These are phyloP conservation scores for Anneissia japonica DNA, from an alignment of 35 echinoderm and acorn worm genomes.

Conservation along the genomic window DNA sequence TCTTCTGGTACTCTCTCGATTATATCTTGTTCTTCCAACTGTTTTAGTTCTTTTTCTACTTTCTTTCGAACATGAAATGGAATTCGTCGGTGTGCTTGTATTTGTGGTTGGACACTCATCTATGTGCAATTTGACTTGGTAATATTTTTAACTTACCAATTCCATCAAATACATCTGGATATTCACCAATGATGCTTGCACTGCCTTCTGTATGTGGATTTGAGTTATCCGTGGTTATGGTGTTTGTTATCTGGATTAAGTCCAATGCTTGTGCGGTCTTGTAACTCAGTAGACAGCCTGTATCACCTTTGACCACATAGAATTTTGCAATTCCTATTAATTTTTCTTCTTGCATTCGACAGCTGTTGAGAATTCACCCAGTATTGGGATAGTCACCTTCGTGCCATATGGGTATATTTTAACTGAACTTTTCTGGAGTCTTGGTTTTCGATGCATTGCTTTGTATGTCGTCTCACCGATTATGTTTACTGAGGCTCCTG, in stretches of 20 bases:
- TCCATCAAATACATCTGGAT: neutral
- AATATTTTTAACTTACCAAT: neutral
- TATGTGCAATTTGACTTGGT: constrained; percentile 10
- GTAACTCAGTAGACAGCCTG: neutral
- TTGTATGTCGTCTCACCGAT: neutral
- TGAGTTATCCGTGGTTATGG: neutral
- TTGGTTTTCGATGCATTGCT: neutral
- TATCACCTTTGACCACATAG: neutral
- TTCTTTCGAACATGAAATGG: constrained; percentile 4
- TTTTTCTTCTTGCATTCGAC: neutral
- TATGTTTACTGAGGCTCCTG: neutral
- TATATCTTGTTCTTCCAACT: constrained; percentile 7
- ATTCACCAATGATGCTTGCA: neutral
- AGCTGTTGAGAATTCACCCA: neutral
- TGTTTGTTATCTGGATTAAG: neutral
- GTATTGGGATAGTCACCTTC: neutral
- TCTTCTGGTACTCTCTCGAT: neutral
- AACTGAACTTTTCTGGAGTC: neutral
- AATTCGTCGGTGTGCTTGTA: neutral
- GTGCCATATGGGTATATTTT: neutral
- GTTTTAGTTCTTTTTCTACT: neutral
- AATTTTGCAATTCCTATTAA: neutral
- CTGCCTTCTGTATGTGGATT: neutral
- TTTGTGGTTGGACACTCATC: neutral
- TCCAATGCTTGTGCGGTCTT: neutral